Conservation (phyloP, 2,888 invertebrate genomes). For the Portevinia maculata region DNA sequence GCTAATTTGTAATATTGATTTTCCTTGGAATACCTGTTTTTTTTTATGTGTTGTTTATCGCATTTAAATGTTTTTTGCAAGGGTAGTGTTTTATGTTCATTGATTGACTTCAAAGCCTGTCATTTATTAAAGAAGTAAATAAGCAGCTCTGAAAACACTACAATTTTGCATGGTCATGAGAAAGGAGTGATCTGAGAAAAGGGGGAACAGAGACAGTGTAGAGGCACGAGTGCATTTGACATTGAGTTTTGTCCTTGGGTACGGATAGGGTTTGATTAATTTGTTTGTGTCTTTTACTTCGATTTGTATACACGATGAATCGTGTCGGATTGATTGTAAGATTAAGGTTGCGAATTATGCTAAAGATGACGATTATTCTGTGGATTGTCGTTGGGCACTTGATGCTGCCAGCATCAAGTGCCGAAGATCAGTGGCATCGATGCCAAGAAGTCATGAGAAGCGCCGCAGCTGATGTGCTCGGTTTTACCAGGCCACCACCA, state of each 20-base stretch:
- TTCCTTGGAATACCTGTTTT: conserved; percentile 7
- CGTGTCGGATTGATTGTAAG: not conserved
- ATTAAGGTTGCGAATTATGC: too few relatives aligned
- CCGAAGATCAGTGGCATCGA: too few relatives aligned
- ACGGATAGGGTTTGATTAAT: conserved; percentile 29
- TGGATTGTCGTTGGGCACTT: too few relatives aligned
- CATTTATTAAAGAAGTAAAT: conserved; percentile 49
- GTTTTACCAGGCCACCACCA: too few relatives aligned
- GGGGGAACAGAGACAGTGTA: too few relatives aligned
- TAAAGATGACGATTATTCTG: too few relatives aligned
- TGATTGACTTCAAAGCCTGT: not conserved
- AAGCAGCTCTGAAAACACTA: not conserved
- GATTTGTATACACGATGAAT: not conserved
- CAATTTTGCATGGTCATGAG: conserved; percentile 10
- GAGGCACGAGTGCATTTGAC: conserved; percentile 55
- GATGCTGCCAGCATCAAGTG: too few relatives aligned
- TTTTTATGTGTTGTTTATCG: not conserved
- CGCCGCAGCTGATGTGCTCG: too few relatives aligned
- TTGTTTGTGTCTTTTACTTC: not conserved
- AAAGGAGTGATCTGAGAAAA: not conserved
- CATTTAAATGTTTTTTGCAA: not conserved
- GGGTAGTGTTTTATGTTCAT: not conserved
- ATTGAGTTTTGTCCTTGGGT: conserved; percentile 60
- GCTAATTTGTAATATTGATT: conserved; percentile 40
- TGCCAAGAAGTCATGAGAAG: too few relatives aligned